Base-by-base conservation (phyloP, 23 tunicate genomes). In the Trididemnum clinides region DNA sequence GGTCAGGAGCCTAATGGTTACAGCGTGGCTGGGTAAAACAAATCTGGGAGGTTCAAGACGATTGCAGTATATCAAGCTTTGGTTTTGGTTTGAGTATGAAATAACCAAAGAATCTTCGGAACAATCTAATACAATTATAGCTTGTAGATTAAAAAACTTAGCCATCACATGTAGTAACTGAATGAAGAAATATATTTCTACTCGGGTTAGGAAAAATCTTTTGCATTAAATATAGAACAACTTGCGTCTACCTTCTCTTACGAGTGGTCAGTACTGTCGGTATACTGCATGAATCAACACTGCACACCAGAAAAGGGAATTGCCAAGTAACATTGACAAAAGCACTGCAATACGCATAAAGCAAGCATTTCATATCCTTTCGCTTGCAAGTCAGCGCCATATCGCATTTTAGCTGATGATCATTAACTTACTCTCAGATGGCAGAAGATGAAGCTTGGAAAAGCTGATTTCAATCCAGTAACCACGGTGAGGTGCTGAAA, bases 391-490 rank as follows among this genome's bases (percentile, higher is more conserved):
- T n/a, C n/a, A 49, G 12, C 18, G 57, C 57, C 12, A 12, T 49
- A 49, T 18, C 57, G 57, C 12, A 49, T 12, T 49, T n/a, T 49
- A 12, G 57, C 12, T 12, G 57, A n/a, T n/a, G n/a, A n/a, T n/a
- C n/a, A n/a, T n/a, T n/a, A 21, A 15, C 85, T 64, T 57, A 85
- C 88, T 74, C 51, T 72, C 73, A 1, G 89, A 84, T 0, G 34
- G 22, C 20, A 20, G 23, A 6, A 91, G 71, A 18, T 72, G 86
- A 0, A 91, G 50, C 72, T 91, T 86, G 39, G 21, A 44, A 64
- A 91, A 91, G 31, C 82, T 84, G 6, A 91, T 74, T 18, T 86
- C 88, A 0, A 91, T 64, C 4, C 30, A 64, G 50, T 71, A 91
- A 1, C 75, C 88, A 26, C 64, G 33, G 30, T 86, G 54, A 0